phyloP scores from a whole-genome alignment of 2,888 invertebrate genomes.

The Drosophila ustulata region DNA sequence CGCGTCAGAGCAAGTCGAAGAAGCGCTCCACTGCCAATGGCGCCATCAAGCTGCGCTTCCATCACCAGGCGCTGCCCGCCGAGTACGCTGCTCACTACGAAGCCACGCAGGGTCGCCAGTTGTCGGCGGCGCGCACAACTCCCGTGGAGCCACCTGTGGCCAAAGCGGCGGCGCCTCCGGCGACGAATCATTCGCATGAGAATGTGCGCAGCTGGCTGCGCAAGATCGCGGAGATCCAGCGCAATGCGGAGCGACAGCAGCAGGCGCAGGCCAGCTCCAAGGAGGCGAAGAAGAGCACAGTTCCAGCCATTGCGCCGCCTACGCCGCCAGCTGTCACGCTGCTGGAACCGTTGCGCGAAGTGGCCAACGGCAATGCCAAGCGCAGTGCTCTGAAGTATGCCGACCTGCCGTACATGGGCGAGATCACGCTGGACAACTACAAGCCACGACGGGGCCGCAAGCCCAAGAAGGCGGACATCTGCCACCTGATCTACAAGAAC shows the following conservation, averaged over 20 bases:
- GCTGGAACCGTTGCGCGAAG: not conserved
- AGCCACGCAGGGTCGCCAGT: conserved; percentile 87
- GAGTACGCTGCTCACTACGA: conserved; percentile 93
- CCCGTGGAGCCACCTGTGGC: conserved; percentile 81
- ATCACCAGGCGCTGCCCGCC: conserved; percentile 92
- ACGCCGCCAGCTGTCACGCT: not conserved
- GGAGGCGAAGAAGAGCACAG: conserved; percentile 22
- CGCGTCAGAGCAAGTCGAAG: conserved; percentile 48
- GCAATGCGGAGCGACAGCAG: conserved; percentile 76
- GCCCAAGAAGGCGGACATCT: conserved; percentile 96
- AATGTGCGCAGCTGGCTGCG: conserved; percentile 91
- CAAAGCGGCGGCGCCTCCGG: conserved; percentile 50
- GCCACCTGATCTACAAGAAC: conserved; percentile 95
- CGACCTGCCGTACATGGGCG: conserved; percentile 96
- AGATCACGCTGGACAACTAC: conserved; percentile 94
- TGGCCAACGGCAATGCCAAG: conserved; percentile 62
- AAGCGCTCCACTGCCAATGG: conserved; percentile 80
- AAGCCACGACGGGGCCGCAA: conserved; percentile 94
- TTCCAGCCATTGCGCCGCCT: not conserved
- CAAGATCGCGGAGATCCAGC: conserved; percentile 90
- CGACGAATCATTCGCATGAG: conserved; percentile 87
- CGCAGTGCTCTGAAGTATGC: conserved; percentile 89
- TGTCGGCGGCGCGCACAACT: conserved; percentile 54
- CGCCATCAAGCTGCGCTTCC: conserved; percentile 91
- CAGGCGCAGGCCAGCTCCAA: conserved; percentile 35